phyloP scores from a whole-genome alignment of 2,888 invertebrate genomes.

The Eudasyphora cyanicolor region DNA sequence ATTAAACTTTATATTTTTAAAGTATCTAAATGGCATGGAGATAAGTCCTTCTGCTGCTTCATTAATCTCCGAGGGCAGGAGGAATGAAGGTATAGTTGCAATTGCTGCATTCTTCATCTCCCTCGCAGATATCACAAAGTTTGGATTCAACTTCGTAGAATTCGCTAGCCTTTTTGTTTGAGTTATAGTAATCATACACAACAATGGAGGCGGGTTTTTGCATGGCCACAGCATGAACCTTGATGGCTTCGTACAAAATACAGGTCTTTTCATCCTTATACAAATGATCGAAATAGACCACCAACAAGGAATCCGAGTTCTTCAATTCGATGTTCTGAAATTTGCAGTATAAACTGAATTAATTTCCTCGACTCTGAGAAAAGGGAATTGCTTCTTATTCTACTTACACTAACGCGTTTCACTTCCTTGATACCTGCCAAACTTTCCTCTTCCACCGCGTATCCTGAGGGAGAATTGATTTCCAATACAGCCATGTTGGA shows the following conservation, averaged over 20 bases:
- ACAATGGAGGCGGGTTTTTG: constrained; percentile 92
- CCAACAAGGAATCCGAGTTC: constrained; percentile 83
- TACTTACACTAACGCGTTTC: constrained; percentile 78
- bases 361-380: background rate
- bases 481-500: constrained; percentile 95
- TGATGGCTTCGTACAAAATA: constrained; percentile 90
- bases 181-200: constrained; percentile 95
- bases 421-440: constrained; percentile 83
- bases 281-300: constrained; percentile 88
- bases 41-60: too few relatives aligned
- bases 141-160: constrained; percentile 74
- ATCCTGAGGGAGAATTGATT: constrained; percentile 93
- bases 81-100: constrained; percentile 43
- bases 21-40: too few relatives aligned
- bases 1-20: background rate
- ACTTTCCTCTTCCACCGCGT: constrained; percentile 88
- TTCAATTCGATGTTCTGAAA: constrained; percentile 84
- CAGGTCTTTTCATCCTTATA: constrained; percentile 84
- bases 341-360: background rate
- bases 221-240: constrained; percentile 90
- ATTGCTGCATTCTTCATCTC: constrained; percentile 77
- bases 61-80: background rate
- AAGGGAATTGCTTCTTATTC: background rate
- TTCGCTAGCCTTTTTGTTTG: constrained; percentile 80
- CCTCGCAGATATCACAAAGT: constrained; percentile 91